These are phyloP conservation scores for Podilymbus podiceps DNA, from an alignment of 2,113 vertebrate species.

Conservation along the genomic window DNA sequence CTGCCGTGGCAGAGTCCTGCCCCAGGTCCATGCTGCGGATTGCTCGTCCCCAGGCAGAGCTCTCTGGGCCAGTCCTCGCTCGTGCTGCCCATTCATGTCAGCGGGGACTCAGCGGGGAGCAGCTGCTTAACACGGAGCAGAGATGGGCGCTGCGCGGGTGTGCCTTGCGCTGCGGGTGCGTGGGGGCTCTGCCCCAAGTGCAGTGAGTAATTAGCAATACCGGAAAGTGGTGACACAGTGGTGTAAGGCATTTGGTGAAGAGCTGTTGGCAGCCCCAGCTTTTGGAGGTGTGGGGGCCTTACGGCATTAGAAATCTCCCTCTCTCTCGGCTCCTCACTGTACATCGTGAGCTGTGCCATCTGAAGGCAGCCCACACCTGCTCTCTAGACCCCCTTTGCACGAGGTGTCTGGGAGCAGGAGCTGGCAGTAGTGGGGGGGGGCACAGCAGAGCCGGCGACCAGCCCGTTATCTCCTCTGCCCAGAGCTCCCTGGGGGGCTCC, in stretches of 20 bases:
- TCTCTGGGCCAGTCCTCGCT: not conserved
- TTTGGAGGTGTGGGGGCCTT: not conserved
- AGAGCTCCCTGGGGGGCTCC: not conserved
- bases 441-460: too few species aligned
- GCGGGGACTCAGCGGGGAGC: not conserved
- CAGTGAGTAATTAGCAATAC: too few species aligned
- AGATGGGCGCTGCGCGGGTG: rapidly evolving
- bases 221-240: rapidly evolving
- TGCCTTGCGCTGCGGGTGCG: rapidly evolving
- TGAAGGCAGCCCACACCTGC: not conserved
- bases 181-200: not conserved
- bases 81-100: rapidly evolving
- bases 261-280: too few species aligned
- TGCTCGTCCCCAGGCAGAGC: rapidly evolving
- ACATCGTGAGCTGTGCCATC: rapidly evolving
- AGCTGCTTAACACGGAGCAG: not conserved
- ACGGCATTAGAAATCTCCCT: not conserved
- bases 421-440: not conserved
- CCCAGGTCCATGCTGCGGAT: rapidly evolving
- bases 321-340: too few species aligned
- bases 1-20: not conserved
- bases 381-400: not conserved
- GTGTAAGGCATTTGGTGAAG: not conserved
- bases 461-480: rapidly evolving
- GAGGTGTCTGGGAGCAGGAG: not conserved